Percentiles rank a stretch among this genome's conserved stretches.
These are phyloP conservation scores for Thalassarche chlororhynchos DNA, from an alignment of 2,113 vertebrate genomes.

Conservation along the genomic window DNA sequence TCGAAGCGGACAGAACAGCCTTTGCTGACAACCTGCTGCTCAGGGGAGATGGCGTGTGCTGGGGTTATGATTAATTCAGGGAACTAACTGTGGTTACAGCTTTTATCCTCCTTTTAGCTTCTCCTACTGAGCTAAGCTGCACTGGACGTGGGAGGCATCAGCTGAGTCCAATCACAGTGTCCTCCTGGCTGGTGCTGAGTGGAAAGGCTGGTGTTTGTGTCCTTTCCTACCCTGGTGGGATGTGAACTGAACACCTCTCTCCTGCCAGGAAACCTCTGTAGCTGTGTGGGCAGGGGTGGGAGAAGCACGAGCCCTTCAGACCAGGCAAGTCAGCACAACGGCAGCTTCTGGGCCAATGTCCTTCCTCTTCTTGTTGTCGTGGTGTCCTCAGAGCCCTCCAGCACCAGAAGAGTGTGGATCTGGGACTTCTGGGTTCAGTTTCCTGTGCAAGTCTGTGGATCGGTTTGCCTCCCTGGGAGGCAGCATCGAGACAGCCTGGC, in stretches of 20 bases:
- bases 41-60: neutral
- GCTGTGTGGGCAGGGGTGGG: neutral
- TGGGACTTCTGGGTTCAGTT: neutral
- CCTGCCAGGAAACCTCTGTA: neutral
- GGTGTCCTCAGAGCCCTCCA: neutral
- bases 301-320: neutral
- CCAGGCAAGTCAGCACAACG: neutral
- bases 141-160: neutral
- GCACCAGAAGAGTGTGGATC: neutral
- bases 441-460: neutral
- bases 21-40: slow-evolving; percentile 12
- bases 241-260: neutral
- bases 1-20: neutral
- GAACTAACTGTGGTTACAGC: neutral
- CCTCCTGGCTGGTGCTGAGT: neutral
- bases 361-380: neutral
- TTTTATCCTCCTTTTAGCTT: slow-evolving; percentile 12
- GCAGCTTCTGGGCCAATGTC: neutral
- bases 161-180: neutral
- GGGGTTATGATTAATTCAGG: slow-evolving; percentile 43
- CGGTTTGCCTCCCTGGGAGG: neutral
- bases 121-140: neutral
- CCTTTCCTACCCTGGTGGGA: neutral
- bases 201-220: neutral
- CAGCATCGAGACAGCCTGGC: neutral